Base-by-base conservation (phyloP, 2,797 vertebrate genomes). In the Xiphophorus birchmanni region DNA sequence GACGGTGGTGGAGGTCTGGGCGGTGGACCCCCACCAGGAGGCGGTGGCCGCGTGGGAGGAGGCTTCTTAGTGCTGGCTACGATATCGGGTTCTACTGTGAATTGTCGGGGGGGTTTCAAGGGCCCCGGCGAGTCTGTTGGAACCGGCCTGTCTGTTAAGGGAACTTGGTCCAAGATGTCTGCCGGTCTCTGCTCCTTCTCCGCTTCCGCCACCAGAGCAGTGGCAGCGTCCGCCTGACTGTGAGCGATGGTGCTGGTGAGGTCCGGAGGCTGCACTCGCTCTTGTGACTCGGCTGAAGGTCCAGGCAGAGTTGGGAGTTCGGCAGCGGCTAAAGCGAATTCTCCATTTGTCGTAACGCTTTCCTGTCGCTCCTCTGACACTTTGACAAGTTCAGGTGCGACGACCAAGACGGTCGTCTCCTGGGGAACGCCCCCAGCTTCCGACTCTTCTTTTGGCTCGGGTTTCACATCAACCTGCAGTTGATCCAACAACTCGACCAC, bases 61-160 rank as follows among this genome's bases (percentile, higher is more conserved):
- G 96, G 95, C 85, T 98, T 99, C 95, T 99, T 99, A 12, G 98
- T 99, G 95, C 98, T 99, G 11, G 98, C 98, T 83, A 99, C 98
- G 77, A 99, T 99, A 91, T 99, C 98, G 10, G 99, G 98, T 89
- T 99, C 98, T 23, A 96, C 94, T 52, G 95, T 96, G 76, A 98
- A 96, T 52, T 98, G 98, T 50, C 97, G 95, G 0, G 97, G 97
- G 0, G 98, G 97, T 89, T 99, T 99, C 35, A 94, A 91, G 1
- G 98, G 97, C 17, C 96, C 95, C 5, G 91, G 86, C 77, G 96
- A 93, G 88, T 98, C 97, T 0, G 89, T 37, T 50, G 93, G 87
- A 32, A 83, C 79, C 45, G 86, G 79, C 47, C 96, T 94, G 93
- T 96, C 94, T 81, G 92, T 77, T 5, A 95, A 92, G 63, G 94